Percentiles rank a stretch among this genome's conserved stretches.
Evolutionary conservation across 1,140 invertebrate genomes (phyloP).

Genomic region (Armadillidium nasatum): DNA sequence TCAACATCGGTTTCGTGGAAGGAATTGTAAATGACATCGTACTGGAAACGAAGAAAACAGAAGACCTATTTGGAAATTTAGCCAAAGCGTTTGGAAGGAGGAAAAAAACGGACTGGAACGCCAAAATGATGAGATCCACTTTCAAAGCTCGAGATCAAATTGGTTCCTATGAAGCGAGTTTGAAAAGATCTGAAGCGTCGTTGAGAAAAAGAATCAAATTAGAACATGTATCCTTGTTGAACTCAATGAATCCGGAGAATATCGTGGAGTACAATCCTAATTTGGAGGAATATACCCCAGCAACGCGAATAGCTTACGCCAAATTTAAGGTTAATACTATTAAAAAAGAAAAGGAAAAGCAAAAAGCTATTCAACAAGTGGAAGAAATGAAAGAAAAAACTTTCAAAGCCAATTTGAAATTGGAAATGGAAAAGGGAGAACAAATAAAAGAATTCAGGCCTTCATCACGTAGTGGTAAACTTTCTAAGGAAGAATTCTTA

Average conservation of each 20-base stretch:
- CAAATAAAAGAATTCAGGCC: conserved; percentile 4
- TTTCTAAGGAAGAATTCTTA: no score
- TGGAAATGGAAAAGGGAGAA: conserved; percentile 20
- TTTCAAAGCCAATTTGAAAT: conserved; percentile 22
- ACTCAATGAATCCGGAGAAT: conserved; percentile 34
- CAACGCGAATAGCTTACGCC: conserved; percentile 44
- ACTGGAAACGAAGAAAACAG: conserved; percentile 40
- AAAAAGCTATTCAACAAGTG: conserved; percentile 24
- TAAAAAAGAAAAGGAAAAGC: conserved; percentile 39
- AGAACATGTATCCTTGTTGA: conserved; percentile 39
- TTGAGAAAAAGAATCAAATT: conserved; percentile 40
- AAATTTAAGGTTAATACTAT: conserved; percentile 44
- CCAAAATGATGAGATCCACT: conserved; percentile 35
- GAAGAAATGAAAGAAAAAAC: conserved; percentile 30
- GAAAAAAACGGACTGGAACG: conserved; percentile 43
- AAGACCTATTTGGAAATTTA: conserved; percentile 44
- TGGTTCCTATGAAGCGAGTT: conserved; percentile 39
- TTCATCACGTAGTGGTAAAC: no score
- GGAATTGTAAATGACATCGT: conserved; percentile 43
- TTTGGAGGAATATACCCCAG: conserved; percentile 34
- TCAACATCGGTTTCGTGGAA: conserved; percentile 45
- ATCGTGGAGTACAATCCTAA: conserved; percentile 44
- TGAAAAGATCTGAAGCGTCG: conserved; percentile 38
- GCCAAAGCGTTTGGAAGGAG: conserved; percentile 44
- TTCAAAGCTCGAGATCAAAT: conserved; percentile 34